Percentiles rank a stretch among this genome's conserved stretches.
These are phyloP conservation scores for Platanista minor DNA, from an alignment of 2,113 vertebrate species.

Conservation along the genomic window DNA sequence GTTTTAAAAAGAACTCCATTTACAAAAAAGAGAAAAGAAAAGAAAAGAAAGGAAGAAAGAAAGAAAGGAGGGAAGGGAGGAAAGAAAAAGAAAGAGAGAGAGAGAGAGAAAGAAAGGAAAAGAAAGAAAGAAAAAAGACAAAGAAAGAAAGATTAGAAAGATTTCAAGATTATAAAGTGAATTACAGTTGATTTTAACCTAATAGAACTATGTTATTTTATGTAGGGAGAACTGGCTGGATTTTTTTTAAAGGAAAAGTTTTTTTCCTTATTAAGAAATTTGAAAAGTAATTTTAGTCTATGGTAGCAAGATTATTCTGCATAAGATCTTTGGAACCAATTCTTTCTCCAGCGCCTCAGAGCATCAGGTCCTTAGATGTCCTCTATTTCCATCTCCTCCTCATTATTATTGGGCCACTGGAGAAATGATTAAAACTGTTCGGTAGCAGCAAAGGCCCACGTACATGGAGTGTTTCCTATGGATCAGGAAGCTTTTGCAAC, in stretches of 20 bases:
- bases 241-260: not conserved
- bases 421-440: not conserved
- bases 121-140: not conserved
- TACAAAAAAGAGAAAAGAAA: not conserved
- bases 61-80: not conserved
- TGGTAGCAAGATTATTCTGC: not conserved
- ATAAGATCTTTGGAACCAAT: not conserved
- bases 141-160: not conserved
- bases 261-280: conserved; percentile 2
- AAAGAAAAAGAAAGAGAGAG: not conserved
- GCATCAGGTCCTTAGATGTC: not conserved
- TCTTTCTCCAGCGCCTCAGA: not conserved
- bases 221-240: not conserved
- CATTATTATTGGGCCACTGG: not conserved
- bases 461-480: not conserved
- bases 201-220: conserved; percentile 21
- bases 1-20: conserved; percentile 31
- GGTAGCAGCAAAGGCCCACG: not conserved
- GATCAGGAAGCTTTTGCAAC: not conserved
- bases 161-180: conserved; percentile 37
- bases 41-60: not conserved
- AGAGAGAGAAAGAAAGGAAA: no score
- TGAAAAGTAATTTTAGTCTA: conserved; percentile 17
- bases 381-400: not conserved
- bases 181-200: conserved; percentile 36